Conservation (phyloP, 2,888 invertebrate genomes). For the Drosophila borealis region DNA sequence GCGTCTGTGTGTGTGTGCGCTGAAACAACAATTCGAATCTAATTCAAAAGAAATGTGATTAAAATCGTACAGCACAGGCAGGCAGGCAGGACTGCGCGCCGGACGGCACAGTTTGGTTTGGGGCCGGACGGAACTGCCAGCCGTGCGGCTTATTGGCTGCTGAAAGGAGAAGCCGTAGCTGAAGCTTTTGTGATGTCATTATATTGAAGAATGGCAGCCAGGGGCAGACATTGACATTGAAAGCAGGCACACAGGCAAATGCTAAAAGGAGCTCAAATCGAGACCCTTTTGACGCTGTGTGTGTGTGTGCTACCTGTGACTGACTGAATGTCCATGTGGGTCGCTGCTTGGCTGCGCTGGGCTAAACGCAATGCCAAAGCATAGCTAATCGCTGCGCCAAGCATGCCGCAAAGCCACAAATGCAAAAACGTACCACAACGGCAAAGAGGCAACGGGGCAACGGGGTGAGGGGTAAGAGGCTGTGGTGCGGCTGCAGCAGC, state of each 20-base stretch:
- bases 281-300: slow-evolving; percentile 30
- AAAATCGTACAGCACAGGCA: slow-evolving; percentile 65
- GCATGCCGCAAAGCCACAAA: slow-evolving; percentile 59
- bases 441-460: background rate
- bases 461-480: background rate
- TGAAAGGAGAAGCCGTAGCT: slow-evolving; percentile 44
- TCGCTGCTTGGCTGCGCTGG: slow-evolving; percentile 36
- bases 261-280: slow-evolving; percentile 14
- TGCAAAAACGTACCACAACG: slow-evolving; percentile 47
- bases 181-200: slow-evolving; percentile 84
- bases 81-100: slow-evolving; percentile 4
- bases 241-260: slow-evolving; percentile 50
- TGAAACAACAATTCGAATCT: slow-evolving; percentile 69
- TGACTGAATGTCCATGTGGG: slow-evolving; percentile 77
- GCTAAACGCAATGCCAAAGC: slow-evolving; percentile 73
- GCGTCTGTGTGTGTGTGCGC: slow-evolving; percentile 29
- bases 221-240: slow-evolving; percentile 75
- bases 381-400: slow-evolving; percentile 78
- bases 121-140: slow-evolving; percentile 22
- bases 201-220: slow-evolving; percentile 83
- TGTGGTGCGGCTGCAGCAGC: slow-evolving; percentile 39
- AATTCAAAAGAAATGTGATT: slow-evolving; percentile 80
- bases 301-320: slow-evolving; percentile 44
- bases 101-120: slow-evolving; percentile 8
- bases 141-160: slow-evolving; percentile 60